phyloP scores from a whole-genome alignment of 1,140 invertebrate genomes.

The Aphaenogaster floridana region DNA sequence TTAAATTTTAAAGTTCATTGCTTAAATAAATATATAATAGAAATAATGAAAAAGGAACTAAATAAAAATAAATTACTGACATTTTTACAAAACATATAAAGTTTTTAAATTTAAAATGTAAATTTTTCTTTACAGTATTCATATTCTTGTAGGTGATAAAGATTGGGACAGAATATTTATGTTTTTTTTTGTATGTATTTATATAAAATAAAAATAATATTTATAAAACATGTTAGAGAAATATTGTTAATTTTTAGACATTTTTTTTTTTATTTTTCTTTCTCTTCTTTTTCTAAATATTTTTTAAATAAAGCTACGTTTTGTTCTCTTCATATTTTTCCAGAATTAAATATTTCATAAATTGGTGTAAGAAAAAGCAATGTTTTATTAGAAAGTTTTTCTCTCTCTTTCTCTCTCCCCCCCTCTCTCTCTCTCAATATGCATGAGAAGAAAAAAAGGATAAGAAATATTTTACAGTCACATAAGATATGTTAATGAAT shows the following conservation, averaged over 20 bases:
- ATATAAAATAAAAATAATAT: neutral
- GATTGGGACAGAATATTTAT: neutral
- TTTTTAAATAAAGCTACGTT: neutral
- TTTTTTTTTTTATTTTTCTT: neutral
- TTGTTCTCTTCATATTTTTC: neutral
- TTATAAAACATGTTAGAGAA: neutral
- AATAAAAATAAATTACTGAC: constrained; percentile 6
- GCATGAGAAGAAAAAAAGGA: neutral
- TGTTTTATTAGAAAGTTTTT: neutral
- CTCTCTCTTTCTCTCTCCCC: too few species aligned
- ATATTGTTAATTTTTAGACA: neutral
- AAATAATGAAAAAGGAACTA: neutral
- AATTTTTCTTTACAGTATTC: neutral
- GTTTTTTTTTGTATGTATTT: neutral
- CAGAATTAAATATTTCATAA: neutral
- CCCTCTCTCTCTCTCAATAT: neutral
- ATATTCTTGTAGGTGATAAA: neutral
- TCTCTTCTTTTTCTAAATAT: neutral
- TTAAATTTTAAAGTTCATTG: constrained; percentile 6
- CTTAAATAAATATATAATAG: neutral
- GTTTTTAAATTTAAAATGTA: neutral
- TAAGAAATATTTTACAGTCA: neutral
- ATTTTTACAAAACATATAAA: neutral
- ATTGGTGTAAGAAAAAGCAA: neutral
- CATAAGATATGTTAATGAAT: neutral